These are phyloP conservation scores for Halichoeres trimaculatus DNA, from an alignment of 2,113 vertebrate genomes.

Conservation along the genomic window DNA sequence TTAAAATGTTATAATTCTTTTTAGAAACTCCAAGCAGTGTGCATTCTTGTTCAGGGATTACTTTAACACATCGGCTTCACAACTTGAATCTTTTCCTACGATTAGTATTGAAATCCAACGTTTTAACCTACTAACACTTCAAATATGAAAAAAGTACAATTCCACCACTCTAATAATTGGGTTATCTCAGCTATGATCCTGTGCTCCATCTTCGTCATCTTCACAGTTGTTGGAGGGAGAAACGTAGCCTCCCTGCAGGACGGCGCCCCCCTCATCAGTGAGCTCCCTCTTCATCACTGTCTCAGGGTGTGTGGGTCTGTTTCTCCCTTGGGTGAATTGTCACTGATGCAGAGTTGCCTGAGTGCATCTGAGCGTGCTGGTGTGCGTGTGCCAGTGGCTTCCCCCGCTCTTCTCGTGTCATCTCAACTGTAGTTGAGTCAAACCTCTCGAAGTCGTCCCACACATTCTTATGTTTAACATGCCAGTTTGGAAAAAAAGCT, in stretches of 20 bases:
- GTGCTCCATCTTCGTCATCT: background rate
- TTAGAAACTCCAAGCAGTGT: no score
- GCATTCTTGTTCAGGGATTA: no score
- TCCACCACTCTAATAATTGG: no score
- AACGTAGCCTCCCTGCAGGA: background rate
- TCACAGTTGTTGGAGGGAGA: background rate
- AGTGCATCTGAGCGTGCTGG: slow-evolving; percentile 44
- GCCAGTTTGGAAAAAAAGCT: background rate
- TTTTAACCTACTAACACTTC: no score
- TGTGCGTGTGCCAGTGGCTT: slow-evolving; percentile 40
- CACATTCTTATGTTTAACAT: slow-evolving; percentile 31
- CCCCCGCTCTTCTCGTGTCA: slow-evolving; percentile 18
- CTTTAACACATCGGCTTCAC: no score
- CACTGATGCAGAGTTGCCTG: slow-evolving; percentile 59
- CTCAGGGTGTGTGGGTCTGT: slow-evolving; percentile 21
- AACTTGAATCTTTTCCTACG: no score
- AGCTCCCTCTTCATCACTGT: slow-evolving; percentile 31
- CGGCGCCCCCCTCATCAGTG: background rate
- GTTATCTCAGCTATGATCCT: background rate
- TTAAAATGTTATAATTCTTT: no score
- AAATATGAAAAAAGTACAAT: no score
- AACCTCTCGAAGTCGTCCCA: background rate
- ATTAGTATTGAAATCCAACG: no score
- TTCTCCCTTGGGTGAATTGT: slow-evolving; percentile 56
- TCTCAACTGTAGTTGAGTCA: slow-evolving; percentile 37